Base-by-base conservation (phyloP, 2,113 vertebrate genomes). In the Leucosticte australis region DNA sequence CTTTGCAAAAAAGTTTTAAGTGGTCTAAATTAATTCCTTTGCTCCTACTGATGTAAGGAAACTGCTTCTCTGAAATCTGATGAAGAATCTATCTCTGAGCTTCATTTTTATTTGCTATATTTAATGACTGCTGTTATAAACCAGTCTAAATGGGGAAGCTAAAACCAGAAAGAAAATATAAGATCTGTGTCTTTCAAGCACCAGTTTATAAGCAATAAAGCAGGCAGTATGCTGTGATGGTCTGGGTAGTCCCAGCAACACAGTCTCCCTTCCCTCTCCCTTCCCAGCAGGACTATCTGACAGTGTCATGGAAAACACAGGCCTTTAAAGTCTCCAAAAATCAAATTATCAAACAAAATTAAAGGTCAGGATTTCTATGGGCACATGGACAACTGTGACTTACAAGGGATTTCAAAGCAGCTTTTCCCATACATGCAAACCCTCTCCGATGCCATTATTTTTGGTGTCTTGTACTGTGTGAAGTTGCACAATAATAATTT, bases 371-470 rank as follows among this genome's bases (percentile, higher is more conserved):
- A 49, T n/a, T 88, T 69, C 46, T 37, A 4, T 1, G 26, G 42
- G 35, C 35, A 37, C 4, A 1, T 11, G n/a, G 49, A 56, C 35
- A 42, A 52, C 24, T 1, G 42, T 8, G 20, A 65, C 71, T 83
- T 37, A 55, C 53, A 57, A 30, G 0, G 14, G 26, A 86, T 74
- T 92, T 77, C 63, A 27, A 41, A 83, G 37, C 37, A 83, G 44
- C 6, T 49, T 84, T 53, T 57, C 41, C 67, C 42, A 35, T 5
- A 22, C 6, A 10, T 0, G 5, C 56, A 37, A 82, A n/a, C 33
- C 39, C 53, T 60, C 22, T 23, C 12, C 0, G 0, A 41, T 8
- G 37, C 26, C 0, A 0, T 5, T 42, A 52, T 41, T 91, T 60
- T 26, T 64, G 41, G 44, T 44, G 31, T 28, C n/a, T 31, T 21